Base-by-base conservation (phyloP, 1,140 invertebrate species). In the Spodoptera frugiperda region DNA sequence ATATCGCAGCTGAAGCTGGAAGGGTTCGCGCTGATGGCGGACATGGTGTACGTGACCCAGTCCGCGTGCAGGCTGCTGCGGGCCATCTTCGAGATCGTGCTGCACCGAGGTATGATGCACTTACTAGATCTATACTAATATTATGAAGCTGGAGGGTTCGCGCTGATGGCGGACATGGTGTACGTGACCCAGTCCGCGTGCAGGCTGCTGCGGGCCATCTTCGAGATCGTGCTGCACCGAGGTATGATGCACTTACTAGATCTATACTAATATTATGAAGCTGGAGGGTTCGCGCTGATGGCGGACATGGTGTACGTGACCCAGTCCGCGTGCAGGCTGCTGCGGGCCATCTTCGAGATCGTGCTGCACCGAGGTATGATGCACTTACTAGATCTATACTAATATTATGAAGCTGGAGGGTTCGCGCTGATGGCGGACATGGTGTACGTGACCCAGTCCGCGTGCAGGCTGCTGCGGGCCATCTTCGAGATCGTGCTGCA, bases 251-350 rank as follows among this genome's bases (percentile, higher is more conserved):
- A 39, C 5, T 25, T 25, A n/a, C n/a, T n/a, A n/a, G n/a, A n/a
- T n/a, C n/a, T n/a, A n/a, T n/a, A n/a, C n/a, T n/a, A n/a, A n/a
- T n/a, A n/a, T n/a, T n/a, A n/a, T 99, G 53, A 99, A 99, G 93
- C 94, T 99, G 48, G 99, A 99, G 99, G 99, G 12, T 99, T 99
- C 93, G 99, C 99, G 1, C 94, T 99, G 3, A 99, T 99, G 98
- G 98, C 98, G 0, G 99, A 99, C 92, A 99, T 99, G 99, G 98
- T 99, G 0, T 99, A 98, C 88, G 98, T 99, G 0, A 99, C 99
- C 0, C 99, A 99, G 93, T 99, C 98, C 5, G 99, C 99, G 0
- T 97, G 98, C 3, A 95, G 99, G 70, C 94, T 99, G 5, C 98
- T 99, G 95, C 94, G 99, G 82, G 99, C 99, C 0, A 99, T 99